Base-by-base conservation (phyloP, 2,797 vertebrate genomes). In the Sebastes ruberrimus region DNA sequence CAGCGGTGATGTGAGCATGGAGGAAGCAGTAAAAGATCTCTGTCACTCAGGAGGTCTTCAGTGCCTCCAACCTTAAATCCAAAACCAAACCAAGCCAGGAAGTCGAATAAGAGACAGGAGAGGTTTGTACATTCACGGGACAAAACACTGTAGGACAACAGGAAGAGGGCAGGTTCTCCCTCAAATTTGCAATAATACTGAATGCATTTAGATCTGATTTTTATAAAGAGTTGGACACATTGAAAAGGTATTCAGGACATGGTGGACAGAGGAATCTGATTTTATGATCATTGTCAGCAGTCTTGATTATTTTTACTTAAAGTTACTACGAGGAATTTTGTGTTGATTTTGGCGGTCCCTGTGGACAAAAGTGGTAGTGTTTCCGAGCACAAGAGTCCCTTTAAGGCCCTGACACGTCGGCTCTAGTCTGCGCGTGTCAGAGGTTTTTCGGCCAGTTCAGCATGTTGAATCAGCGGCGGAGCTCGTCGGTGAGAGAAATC, bases 101-200 rank as follows among this genome's bases (percentile, higher is more conserved):
- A 42, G 28, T 1, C 22, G 27, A 74, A 71, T 27, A 53, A 74
- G 28, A 9, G 49, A 81, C 38, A 81, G 20, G 25, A 81, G 14
- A 81, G 7, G 46, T 3, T 42, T 67, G 30, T n/a, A 72, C 23
- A 80, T 27, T 78, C 30, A 71, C 1, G 14, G 61, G 70, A 75
- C n/a, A 75, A 75, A 76, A 83, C 63, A 75, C 1, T 70, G 23
- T 9, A 38, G 52, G 60, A 74, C 18, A 65, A 79, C 23, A 74
- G 11, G 16, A 28, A 7, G 9, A 38, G 11, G 13, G 27, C 27
- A 53, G 20, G 10, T 20, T 74, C 62, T 25, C 6, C 38, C 4
- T 52, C 20, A 76, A 18, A 25, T 27, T 22, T 61, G 23, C 3
- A 55, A 10, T 22, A 14, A 38, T 23, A 8, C 1, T 27, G 5